These are phyloP conservation scores for Drosophila macrospina DNA, from an alignment of 2,888 invertebrate genomes.

Conservation along the genomic window DNA sequence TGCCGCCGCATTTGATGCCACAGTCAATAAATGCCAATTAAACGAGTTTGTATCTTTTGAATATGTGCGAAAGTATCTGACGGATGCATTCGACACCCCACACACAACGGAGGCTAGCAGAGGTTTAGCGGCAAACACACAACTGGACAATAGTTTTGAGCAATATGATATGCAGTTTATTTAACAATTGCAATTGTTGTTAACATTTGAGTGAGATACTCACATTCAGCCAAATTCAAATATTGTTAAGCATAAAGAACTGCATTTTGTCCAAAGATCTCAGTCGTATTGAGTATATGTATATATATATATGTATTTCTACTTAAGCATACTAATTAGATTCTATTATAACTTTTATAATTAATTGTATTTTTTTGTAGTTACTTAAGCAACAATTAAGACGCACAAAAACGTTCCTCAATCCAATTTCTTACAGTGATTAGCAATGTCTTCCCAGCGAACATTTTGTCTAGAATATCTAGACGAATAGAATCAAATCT, in stretches of 20 bases:
- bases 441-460: constrained; percentile 68
- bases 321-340: neutral
- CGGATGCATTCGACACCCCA: constrained; percentile 79
- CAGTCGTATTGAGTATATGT: constrained; percentile 63
- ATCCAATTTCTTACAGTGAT: constrained; percentile 59
- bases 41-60: constrained; percentile 85
- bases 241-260: constrained; percentile 12
- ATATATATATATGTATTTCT: constrained; percentile 22
- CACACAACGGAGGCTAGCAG: constrained; percentile 31
- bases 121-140: constrained; percentile 44
- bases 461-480: constrained; percentile 28
- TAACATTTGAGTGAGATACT: neutral
- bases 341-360: no score
- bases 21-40: constrained; percentile 52
- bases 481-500: neutral
- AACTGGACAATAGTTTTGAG: constrained; percentile 79
- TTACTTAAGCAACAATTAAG: constrained; percentile 29
- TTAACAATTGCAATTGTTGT: constrained; percentile 26
- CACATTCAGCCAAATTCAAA: neutral
- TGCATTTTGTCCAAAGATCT: constrained; percentile 72
- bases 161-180: constrained; percentile 84
- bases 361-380: neutral
- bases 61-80: constrained; percentile 85
- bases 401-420: constrained; percentile 34
- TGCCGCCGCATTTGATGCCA: constrained; percentile 13